Base-by-base conservation (phyloP, 2,797 vertebrate genomes). In the Ambastaia sidthimunki region DNA sequence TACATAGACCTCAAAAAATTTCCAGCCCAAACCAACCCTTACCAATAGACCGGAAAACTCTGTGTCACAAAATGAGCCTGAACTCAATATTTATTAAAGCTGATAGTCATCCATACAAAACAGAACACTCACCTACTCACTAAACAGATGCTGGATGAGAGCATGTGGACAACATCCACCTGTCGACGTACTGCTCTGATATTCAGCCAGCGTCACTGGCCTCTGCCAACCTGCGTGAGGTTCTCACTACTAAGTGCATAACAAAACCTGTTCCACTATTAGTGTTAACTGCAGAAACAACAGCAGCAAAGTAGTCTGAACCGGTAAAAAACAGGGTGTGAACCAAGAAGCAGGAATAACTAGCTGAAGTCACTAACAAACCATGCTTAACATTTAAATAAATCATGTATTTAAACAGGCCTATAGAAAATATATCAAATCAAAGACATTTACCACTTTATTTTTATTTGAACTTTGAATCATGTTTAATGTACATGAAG, bases 231-330 rank as follows among this genome's bases (percentile, higher is more conserved):
- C 50, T 73, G 78, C 7, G 18, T 59, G 3, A 1, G 9, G 69
- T 34, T 70, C 76, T 55, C 34, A 19, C 67, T 69, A 5, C 47
- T 65, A 73, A 65, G 48, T 80, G 37, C 50, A 80, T 34, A 59
- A 80, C 50, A 80, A 73, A 78, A 41, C 5, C 57, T 60, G 37
- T 63, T 54, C 57, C 34, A 7, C 25, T 48, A 48, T 54, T 23
- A 12, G 41, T 59, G 25, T 9, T 9, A 57, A n/a, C 31, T 31
- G 6, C 71, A 73, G 63, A 18, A 63, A 4, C 2, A 41, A 60
- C 71, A 15, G 7, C 12, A 74, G 9, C 16, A 83, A 83, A 85
- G 76, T 55, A 59, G 37, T 73, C 25, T 66, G 1, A 59, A 21
- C n/a, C 1, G 1, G 54, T 31, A 18, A 44, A 71, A 41, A 77